Percentiles rank a stretch among this genome's conserved stretches.
phyloP scores from a whole-genome alignment of 2,113 vertebrate species.

The Sinocyclocheilus maitianheensis region DNA sequence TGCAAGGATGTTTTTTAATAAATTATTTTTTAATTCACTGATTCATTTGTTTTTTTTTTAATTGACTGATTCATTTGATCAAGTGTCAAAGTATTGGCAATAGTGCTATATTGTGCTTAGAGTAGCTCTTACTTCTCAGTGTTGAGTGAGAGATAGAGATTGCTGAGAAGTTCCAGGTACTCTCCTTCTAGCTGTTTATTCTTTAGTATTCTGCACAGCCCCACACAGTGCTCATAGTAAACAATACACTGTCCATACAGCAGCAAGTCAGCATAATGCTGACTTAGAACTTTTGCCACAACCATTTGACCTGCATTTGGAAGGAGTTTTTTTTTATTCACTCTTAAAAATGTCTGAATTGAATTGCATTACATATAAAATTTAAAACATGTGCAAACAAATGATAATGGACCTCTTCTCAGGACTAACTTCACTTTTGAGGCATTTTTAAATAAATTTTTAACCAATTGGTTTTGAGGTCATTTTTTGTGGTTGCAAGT shows the following conservation, averaged over 20 bases:
- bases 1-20: conserved; percentile 55
- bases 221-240: conserved; percentile 89
- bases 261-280: conserved; percentile 83
- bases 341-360: neutral
- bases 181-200: conserved; percentile 87
- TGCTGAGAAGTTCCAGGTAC: conserved; percentile 85
- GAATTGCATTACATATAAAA: neutral
- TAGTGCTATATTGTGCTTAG: neutral
- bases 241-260: conserved; percentile 85
- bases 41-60: neutral
- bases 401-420: neutral
- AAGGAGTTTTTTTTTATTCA: neutral
- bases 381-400: neutral
- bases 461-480: neutral
- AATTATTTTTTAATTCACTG: neutral
- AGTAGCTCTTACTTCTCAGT: conserved; percentile 79
- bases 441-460: neutral
- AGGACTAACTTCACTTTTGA: neutral
- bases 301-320: conserved; percentile 86
- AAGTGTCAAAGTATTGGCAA: neutral
- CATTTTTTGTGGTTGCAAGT: neutral
- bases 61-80: neutral
- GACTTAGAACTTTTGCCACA: conserved; percentile 85
- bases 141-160: conserved; percentile 86
- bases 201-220: conserved; percentile 82